phyloP scores from a whole-genome alignment of 2,113 vertebrate species.

The Nipponia nippon region DNA sequence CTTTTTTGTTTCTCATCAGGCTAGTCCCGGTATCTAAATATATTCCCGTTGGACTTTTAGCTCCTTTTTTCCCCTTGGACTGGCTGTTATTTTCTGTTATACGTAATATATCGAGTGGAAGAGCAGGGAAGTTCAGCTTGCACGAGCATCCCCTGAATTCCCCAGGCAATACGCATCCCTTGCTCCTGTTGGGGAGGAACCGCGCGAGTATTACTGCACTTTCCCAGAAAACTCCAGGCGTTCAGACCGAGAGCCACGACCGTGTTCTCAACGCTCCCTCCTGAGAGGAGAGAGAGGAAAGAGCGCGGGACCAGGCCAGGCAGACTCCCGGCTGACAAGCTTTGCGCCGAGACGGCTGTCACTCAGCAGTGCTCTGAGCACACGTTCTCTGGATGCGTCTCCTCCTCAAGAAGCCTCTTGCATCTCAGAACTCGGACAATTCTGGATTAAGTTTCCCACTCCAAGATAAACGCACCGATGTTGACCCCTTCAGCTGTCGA shows the following conservation, averaged over 20 bases:
- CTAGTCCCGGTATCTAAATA: background rate
- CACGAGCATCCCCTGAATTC: background rate
- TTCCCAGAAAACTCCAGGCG: background rate
- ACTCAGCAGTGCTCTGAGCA: fast-evolving
- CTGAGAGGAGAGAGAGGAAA: background rate
- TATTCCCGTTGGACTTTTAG: background rate
- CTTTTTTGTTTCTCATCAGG: background rate
- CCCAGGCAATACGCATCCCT: background rate
- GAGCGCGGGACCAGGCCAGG: background rate
- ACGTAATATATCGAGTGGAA: fast-evolving
- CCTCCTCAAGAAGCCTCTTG: background rate
- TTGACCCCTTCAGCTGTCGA: background rate
- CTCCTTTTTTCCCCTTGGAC: background rate
- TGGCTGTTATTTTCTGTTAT: background rate
- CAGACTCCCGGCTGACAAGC: background rate
- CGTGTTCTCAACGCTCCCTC: fast-evolving
- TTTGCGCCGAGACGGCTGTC: too few species aligned
- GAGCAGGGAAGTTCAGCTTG: background rate
- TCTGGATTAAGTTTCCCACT: background rate
- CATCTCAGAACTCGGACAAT: background rate
- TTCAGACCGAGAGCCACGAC: background rate
- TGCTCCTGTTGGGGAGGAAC: background rate
- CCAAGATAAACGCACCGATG: fast-evolving
- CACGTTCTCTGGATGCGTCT: background rate
- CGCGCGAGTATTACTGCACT: too few species aligned